Base-by-base conservation (phyloP, 2,888 invertebrate genomes). In the Latrodectus hesperus region DNA sequence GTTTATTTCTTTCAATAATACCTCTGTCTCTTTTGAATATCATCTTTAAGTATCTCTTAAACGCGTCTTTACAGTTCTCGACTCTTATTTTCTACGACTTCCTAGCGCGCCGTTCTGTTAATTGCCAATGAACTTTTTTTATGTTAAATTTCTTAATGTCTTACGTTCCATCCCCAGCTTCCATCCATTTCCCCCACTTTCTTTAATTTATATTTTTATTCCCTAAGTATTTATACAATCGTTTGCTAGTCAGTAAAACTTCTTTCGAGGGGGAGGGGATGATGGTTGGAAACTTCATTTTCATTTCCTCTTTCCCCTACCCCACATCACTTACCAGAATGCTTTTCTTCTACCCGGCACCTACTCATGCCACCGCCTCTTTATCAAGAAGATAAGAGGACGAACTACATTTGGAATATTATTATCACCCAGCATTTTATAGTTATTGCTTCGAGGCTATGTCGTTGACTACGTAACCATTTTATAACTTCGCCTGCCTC, bases 401-500 rank as follows among this genome's bases (percentile, higher is more conserved):
- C 11, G 64, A 51, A 74, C 53, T 73, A 9, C 17, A 51, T 22
- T 52, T 82, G 74, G 22, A 75, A 75, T 82, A 75, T 82, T 82
- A 82, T 82, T 82, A 82, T 82, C 75, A 75, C 70, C 53, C 49
- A 38, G 65, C 68, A 67, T 82, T 82, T 82, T 82, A 82, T 82
- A 82, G 82, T 82, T 82, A 82, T 82, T 82, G 82, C 82, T 82
- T 12, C 14, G 65, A 82, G 75, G 75, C 82, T 52, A 49, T 38
- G 17, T 82, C 70, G 68, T 68, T 81, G 81, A 81, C 81, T 67
- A 60, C 16, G 82, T 82, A 82, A 82, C 82, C 82, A 75, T 82
- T 82, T 82, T 82, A 82, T 82, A 75, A 81, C 70, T 82, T 75
- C 75, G 75, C 82, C 60, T 74, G 70, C 82, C 60, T 60, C n/a